Base-by-base conservation (phyloP, 2,797 vertebrate species). In the Florisuga fusca region DNA sequence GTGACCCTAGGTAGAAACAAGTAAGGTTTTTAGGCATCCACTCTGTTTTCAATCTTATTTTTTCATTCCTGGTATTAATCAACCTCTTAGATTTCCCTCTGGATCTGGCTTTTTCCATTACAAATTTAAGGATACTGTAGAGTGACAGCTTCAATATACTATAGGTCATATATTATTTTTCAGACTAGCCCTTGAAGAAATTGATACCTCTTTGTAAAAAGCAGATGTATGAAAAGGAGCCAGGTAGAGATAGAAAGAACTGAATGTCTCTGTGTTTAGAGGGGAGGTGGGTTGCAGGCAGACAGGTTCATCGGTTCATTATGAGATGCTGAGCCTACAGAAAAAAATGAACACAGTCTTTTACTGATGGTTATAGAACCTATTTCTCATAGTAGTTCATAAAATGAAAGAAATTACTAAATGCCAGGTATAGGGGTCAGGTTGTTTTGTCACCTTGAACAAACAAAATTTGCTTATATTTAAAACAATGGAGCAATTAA, bases 21-120 rank as follows among this genome's bases (percentile, higher is more conserved):
- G 74, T 88, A 90, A 88, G 68, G 87, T 95, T 96, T 96, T 92
- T 80, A 93, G 78, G 27, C 90, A 91, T 95, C 51, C 38, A 83
- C 67, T 94, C 89, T 94, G 87, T 92, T 93, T 95, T 75, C 67
- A 96, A 90, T 96, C 87, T 96, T 93, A 90, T 91, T 95, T 95
- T 94, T 93, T 92, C 83, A 22, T 89, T 88, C 93, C 95, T 96
- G 94, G 83, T 87, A 93, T 90, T 95, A 96, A 96, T 96, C 89
- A 96, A 4, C 69, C 23, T 71, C 77, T 71, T 91, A 88, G 59
- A 87, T 94, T 89, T 93, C 84, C 89, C 88, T 79, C 77, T 85
- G 85, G 82, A 82, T 88, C 72, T 92, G 76, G 14, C 10, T 90
- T 91, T 95, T 97, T 96, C 95, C 95, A 95, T 94, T 95, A 86